These are phyloP conservation scores for Seira musarum DNA, from an alignment of 2,888 invertebrate genomes.

Conservation along the genomic window DNA sequence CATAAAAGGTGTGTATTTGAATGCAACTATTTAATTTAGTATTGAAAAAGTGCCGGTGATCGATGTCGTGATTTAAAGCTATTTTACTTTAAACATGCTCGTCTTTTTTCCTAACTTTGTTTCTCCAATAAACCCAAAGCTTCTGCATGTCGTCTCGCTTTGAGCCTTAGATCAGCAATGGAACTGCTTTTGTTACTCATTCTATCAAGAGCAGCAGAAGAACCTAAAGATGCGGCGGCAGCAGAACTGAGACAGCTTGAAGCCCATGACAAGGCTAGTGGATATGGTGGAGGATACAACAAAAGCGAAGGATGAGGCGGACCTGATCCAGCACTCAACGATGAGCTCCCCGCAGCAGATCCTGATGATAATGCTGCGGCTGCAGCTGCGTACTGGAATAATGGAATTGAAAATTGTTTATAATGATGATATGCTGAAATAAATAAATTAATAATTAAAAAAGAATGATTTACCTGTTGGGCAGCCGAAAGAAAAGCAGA, in stretches of 20 bases:
- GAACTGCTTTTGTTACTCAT: constrained; percentile 85
- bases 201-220: constrained; percentile 70
- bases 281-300: constrained; percentile 69
- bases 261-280: constrained; percentile 70
- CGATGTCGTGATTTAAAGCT: not conserved
- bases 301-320: constrained; percentile 67
- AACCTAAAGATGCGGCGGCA: constrained; percentile 74
- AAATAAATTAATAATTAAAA: constrained; percentile 6
- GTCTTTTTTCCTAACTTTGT: constrained; percentile 42
- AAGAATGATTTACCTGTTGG: constrained; percentile 83
- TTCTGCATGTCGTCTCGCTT: constrained; percentile 94
- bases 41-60: too few species aligned
- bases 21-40: not conserved
- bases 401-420: constrained; percentile 34
- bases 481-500: constrained; percentile 87
- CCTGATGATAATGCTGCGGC: constrained; percentile 73
- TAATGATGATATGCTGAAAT: constrained; percentile 10
- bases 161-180: constrained; percentile 93
- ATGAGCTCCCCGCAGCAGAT: constrained; percentile 65
- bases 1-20: not conserved
- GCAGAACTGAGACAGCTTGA: constrained; percentile 76
- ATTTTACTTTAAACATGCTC: not conserved
- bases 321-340: constrained; percentile 67
- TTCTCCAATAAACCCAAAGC: constrained; percentile 78
- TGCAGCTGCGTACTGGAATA: constrained; percentile 75